Percentiles rank a stretch among this genome's conserved stretches.
These are phyloP conservation scores for Caenorhabditis imperialis DNA, from an alignment of 2,888 invertebrate genomes.

Conservation along the genomic window DNA sequence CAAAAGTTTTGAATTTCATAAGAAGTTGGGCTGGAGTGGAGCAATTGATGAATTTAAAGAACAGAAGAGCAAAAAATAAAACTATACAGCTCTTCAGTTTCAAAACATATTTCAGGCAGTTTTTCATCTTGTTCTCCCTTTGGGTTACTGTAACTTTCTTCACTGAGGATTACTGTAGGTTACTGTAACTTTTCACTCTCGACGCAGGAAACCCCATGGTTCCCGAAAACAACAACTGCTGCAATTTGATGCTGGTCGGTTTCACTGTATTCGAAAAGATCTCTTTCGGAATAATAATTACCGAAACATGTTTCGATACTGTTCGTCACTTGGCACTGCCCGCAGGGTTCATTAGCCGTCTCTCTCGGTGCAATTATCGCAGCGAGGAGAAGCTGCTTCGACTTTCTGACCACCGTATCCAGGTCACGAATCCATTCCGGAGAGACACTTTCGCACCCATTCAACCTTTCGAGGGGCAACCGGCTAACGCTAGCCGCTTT, in stretches of 20 bases:
- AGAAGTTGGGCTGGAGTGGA: no score
- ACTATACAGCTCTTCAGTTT: no score
- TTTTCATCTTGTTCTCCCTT: no score
- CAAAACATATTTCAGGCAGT: no score
- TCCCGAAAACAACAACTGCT: no score
- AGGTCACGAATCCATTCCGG: constrained; percentile 38
- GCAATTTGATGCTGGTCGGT: no score
- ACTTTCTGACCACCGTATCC: constrained; percentile 38
- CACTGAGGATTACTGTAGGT: no score
- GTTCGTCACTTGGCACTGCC: constrained; percentile 32
- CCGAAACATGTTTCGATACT: constrained; percentile 54
- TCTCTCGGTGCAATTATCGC: constrained; percentile 32
- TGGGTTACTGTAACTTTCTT: no score
- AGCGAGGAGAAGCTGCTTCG: constrained; percentile 25
- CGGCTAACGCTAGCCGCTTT: constrained; percentile 36
- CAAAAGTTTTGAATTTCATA: no score
- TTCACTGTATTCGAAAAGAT: no score
- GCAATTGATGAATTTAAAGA: neutral
- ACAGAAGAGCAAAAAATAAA: neutral
- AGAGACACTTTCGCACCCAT: constrained; percentile 43
- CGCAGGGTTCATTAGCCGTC: constrained; percentile 47
- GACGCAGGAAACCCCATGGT: no score
- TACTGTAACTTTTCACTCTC: no score
- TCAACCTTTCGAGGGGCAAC: constrained; percentile 25
- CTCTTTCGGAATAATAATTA: constrained; percentile 22